Percentiles rank a stretch among this genome's conserved stretches.
Conservation (phyloP, 2,888 invertebrate species). For the Himalopsyche japonica region DNA sequence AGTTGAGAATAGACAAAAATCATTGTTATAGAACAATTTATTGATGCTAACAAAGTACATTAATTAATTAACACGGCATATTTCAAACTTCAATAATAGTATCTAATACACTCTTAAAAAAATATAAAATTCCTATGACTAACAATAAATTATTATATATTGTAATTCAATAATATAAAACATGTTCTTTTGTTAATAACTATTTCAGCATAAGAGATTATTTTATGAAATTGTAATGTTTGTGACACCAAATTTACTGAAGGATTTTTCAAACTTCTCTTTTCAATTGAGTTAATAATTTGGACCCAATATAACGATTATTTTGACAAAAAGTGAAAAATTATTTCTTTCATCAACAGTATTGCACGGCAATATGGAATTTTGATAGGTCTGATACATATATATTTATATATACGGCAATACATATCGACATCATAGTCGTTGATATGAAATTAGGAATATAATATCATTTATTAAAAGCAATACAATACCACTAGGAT, state of each 20-base stretch:
- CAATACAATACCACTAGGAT: no score
- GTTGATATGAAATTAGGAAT: no score
- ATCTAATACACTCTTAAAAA: background rate
- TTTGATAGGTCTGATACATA: no score
- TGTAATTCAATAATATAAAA: constrained; percentile 3
- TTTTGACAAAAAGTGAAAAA: no score
- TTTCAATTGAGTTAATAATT: no score
- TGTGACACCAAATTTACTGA: background rate
- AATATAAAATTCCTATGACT: background rate
- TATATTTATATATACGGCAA: no score
- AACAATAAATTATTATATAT: constrained; percentile 16
- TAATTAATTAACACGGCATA: background rate
- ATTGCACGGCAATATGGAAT: no score
- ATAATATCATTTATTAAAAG: no score
- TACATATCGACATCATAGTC: no score
- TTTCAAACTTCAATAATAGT: background rate
- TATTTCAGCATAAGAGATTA: background rate
- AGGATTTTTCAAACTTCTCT: no score
- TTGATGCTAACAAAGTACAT: constrained; percentile 2
- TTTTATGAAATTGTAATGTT: background rate
- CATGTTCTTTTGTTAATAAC: background rate
- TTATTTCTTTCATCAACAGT: no score
- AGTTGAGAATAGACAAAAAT: background rate
- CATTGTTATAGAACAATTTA: constrained; percentile 9
- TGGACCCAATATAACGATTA: no score